Evolutionary conservation across 2,797 vertebrate species (phyloP), one percentile per base, ranked within the genome.

Genomic region (Semotilus atromaculatus): DNA sequence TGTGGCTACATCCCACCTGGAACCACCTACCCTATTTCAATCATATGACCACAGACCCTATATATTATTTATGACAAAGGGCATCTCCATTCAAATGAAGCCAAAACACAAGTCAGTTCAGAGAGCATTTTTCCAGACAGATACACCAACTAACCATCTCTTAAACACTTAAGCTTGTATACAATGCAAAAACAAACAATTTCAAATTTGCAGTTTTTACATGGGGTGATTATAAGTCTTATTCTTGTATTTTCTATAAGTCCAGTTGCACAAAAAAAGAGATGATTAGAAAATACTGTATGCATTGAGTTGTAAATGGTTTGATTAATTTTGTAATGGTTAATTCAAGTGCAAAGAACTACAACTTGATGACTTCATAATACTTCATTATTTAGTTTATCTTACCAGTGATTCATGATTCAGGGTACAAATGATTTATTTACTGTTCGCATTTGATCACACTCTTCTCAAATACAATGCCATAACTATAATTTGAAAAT

Each of bases 301-400:
- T 5, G 8, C 18, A 73, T 2, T n/a, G 7, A 38, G 7, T 16
- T 26, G 14, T 7, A 40, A 58, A 60, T 13, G 2, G 21, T n/a
- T 77, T 26, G 21, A 7, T 10, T 62, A 9, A 11, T 48, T 45
- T 29, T 21, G 5, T 31, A 34, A 48, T 48, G 5, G 16, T 23
- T 77, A 0, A 36, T 40, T 60, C 14, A 62, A 78, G 5, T 62
- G 36, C 23, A 64, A 31, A 40, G 34, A 51, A 45, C 38, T n/a
- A n/a, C 10, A 38, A 9, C 48, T 36, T 45, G 3, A 64, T 64
- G n/a, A 29, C n/a, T 45, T 70, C 8, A 26, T 80, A 55, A 55
- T 78, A 78, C n/a, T 36, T 43, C 36, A 8, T 23, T 55, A 53
- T 80, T 70, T 53, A 48, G 48, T 53, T 67, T 38, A 48, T 38